Evolutionary conservation across 1,140 invertebrate species (phyloP).

Genomic region (Polypedilum pembai): DNA sequence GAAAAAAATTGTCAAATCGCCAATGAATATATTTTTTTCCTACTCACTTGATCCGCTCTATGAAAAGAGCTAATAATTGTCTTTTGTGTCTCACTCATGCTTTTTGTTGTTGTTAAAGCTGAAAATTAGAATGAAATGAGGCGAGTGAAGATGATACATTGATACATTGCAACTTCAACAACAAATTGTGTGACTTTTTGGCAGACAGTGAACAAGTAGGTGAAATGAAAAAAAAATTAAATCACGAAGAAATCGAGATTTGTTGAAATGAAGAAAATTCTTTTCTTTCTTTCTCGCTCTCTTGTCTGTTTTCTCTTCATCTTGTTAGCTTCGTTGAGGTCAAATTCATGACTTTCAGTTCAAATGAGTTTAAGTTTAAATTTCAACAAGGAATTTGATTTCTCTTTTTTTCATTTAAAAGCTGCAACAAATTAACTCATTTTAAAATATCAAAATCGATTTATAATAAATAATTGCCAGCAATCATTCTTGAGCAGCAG

Average conservation of each 20-base stretch:
- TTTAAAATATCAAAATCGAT: no score
- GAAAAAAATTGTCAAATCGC: slow-evolving; percentile 24
- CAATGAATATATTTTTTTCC: not conserved
- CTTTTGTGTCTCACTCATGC: not conserved
- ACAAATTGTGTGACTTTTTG: not conserved
- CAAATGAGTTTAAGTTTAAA: not conserved
- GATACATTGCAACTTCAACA: not conserved
- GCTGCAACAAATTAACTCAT: no score
- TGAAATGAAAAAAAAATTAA: not conserved
- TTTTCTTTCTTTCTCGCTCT: not conserved
- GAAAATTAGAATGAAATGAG: slow-evolving; percentile 18
- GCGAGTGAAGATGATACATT: not conserved
- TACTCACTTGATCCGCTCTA: no score
- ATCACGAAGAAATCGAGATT: not conserved
- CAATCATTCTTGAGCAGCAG: no score
- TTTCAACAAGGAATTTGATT: no score
- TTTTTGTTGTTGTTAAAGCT: not conserved
- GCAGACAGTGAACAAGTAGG: no score
- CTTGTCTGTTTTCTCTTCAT: not conserved
- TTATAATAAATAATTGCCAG: no score
- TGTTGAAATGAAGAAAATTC: slow-evolving; percentile 1
- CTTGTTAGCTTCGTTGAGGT: not conserved
- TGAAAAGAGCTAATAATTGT: slow-evolving; percentile 24
- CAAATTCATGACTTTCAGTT: slow-evolving; percentile 25
- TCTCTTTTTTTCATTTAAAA: no score